Evolutionary conservation across 1,140 invertebrate species (phyloP).

Genomic region (Drosophila athabasca): DNA sequence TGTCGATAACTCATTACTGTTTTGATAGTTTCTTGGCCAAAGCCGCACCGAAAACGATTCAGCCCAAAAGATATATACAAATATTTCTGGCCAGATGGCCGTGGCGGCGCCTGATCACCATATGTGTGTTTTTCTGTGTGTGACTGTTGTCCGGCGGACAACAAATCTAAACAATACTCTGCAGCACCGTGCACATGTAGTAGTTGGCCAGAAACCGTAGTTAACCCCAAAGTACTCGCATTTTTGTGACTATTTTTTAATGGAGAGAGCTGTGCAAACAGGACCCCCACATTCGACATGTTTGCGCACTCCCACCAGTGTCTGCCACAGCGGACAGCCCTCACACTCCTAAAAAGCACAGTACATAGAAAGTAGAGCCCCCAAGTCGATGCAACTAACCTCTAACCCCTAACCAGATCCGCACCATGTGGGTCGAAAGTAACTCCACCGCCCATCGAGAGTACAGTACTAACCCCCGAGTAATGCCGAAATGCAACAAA

Average conservation of each 20-base stretch:
- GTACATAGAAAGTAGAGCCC: constrained; percentile 51
- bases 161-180: background rate
- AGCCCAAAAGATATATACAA: constrained; percentile 69
- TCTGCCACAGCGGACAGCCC: constrained; percentile 12
- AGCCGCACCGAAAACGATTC: constrained; percentile 22
- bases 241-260: constrained; percentile 3
- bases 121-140: constrained; percentile 32
- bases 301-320: constrained; percentile 34
- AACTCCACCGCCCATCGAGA: constrained; percentile 39
- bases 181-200: constrained; percentile 25
- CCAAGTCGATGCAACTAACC: constrained; percentile 43
- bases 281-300: constrained; percentile 51
- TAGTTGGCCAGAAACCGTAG: constrained; percentile 32
- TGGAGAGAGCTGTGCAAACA: constrained; percentile 53
- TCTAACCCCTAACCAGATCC: constrained; percentile 15
- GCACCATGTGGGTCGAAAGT: constrained; percentile 19
- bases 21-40: constrained; percentile 16
- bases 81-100: constrained; percentile 41
- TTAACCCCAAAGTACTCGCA: constrained; percentile 16
- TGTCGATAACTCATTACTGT: constrained; percentile 32
- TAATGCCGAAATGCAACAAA: constrained; percentile 28
- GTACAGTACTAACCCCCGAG: constrained; percentile 36
- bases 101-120: constrained; percentile 33
- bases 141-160: constrained; percentile 29
- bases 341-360: constrained; percentile 30